These are phyloP conservation scores for Polymixis lichenea DNA, from an alignment of 2,888 invertebrate genomes.

Conservation along the genomic window DNA sequence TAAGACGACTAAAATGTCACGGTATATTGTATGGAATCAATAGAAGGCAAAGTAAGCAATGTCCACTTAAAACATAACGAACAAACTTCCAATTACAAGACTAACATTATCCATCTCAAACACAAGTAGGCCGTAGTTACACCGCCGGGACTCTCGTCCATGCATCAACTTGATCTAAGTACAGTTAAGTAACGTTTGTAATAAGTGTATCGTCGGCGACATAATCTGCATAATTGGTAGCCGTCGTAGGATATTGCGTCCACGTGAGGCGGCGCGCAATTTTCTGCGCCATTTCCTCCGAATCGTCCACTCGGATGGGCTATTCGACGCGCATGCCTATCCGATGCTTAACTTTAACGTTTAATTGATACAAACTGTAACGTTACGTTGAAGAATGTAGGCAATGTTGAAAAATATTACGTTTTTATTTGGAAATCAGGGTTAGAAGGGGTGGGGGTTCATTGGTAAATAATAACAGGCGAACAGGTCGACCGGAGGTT, in stretches of 20 bases:
- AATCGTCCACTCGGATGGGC: constrained; percentile 82
- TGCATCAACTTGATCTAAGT: constrained; percentile 38
- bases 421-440: background rate
- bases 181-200: constrained; percentile 75
- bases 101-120: constrained; percentile 13
- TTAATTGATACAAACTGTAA: constrained; percentile 79
- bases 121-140: constrained; percentile 18
- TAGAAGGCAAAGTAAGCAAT: background rate
- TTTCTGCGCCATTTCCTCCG: constrained; percentile 90
- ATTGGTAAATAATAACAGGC: background rate
- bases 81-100: background rate
- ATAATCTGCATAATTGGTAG: constrained; percentile 90
- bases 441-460: background rate
- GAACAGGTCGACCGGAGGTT: background rate
- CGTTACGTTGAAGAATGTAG: constrained; percentile 28
- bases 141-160: constrained; percentile 26
- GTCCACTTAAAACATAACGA: background rate
- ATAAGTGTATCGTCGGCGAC: constrained; percentile 82
- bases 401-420: background rate
- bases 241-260: constrained; percentile 89
- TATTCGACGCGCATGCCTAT: constrained; percentile 77
- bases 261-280: constrained; percentile 88
- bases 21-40: background rate
- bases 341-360: constrained; percentile 76
- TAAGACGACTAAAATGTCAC: too few relatives aligned